Percentiles rank a stretch among this genome's conserved stretches.
These are phyloP conservation scores for Helicorthomorpha holstii DNA, from an alignment of 1,140 invertebrate genomes.

Conservation along the genomic window DNA sequence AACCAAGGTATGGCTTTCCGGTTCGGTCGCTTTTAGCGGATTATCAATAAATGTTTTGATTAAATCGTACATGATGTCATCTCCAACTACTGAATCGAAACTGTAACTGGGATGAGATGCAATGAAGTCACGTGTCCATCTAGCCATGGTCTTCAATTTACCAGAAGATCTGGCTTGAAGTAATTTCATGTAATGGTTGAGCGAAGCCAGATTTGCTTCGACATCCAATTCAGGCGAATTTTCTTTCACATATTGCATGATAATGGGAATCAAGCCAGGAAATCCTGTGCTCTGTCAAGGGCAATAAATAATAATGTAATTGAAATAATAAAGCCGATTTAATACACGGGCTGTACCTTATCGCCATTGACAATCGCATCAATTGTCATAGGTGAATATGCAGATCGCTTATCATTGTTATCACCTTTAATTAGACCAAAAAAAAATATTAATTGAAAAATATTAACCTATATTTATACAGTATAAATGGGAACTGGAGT, in stretches of 20 bases:
- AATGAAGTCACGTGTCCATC: constrained; percentile 86
- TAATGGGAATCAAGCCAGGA: constrained; percentile 81
- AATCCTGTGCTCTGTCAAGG: constrained; percentile 52
- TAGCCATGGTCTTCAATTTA: constrained; percentile 66
- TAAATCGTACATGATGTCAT: constrained; percentile 89
- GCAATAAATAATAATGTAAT: constrained; percentile 1
- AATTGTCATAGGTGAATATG: too few relatives aligned
- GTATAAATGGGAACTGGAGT: too few relatives aligned
- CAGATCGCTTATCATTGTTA: too few relatives aligned
- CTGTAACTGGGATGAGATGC: constrained; percentile 71
- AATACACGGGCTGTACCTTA: too few relatives aligned
- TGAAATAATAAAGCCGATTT: neutral
- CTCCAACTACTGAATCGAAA: constrained; percentile 73
- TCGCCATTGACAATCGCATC: too few relatives aligned
- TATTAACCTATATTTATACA: too few relatives aligned
- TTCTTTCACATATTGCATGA: constrained; percentile 85
- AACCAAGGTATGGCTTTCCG: too few relatives aligned
- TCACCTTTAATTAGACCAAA: too few relatives aligned
- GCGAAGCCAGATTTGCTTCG: constrained; percentile 89
- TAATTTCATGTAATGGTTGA: constrained; percentile 89
- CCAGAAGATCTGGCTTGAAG: constrained; percentile 80
- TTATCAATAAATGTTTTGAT: too few relatives aligned
- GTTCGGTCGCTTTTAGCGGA: too few relatives aligned
- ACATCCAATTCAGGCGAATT: constrained; percentile 87
- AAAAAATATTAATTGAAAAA: too few relatives aligned